phyloP scores from a whole-genome alignment of 92 coral and sea anemone genomes.

The Zoanthus solanderi region DNA sequence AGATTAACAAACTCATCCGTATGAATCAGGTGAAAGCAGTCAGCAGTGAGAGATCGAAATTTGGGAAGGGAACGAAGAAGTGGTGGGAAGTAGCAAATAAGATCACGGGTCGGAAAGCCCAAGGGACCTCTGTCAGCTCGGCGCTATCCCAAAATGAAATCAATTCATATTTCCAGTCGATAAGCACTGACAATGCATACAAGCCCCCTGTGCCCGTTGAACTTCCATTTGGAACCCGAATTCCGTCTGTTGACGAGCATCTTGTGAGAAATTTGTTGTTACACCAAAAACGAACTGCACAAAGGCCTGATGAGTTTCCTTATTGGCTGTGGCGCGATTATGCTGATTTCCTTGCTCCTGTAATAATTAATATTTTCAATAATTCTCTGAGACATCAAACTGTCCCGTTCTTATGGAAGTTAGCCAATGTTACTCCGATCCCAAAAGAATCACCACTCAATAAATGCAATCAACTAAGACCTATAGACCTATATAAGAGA shows the following conservation, averaged over 20 bases:
- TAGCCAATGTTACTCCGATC: constrained; percentile 35
- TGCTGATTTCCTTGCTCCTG: not conserved
- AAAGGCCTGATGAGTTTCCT: not conserved
- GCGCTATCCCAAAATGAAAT: constrained; percentile 47
- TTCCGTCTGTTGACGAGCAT: constrained; percentile 37
- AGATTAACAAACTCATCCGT: constrained; percentile 54
- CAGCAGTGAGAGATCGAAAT: constrained; percentile 19
- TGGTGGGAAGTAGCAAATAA: constrained; percentile 60
- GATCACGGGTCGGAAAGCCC: no score
- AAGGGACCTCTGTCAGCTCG: not conserved
- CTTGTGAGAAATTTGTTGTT: not conserved
- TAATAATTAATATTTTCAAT: not conserved
- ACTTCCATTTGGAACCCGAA: constrained; percentile 45
- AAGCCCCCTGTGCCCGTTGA: constrained; percentile 35
- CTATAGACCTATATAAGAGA: not conserved
- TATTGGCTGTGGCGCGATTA: not conserved
- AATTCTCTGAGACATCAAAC: not conserved
- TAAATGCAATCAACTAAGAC: constrained; percentile 27
- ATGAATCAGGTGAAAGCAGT: constrained; percentile 65
- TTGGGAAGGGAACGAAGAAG: constrained; percentile 46
- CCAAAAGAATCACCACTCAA: constrained; percentile 37
- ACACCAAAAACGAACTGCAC: not conserved
- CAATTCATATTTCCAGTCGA: constrained; percentile 63
- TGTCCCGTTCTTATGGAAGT: constrained; percentile 39
- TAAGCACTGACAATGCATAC: constrained; percentile 59